Evolutionary conservation across 2,113 vertebrate species (phyloP), one percentile per base, ranked within the genome.

Genomic region (Pan paniscus): DNA sequence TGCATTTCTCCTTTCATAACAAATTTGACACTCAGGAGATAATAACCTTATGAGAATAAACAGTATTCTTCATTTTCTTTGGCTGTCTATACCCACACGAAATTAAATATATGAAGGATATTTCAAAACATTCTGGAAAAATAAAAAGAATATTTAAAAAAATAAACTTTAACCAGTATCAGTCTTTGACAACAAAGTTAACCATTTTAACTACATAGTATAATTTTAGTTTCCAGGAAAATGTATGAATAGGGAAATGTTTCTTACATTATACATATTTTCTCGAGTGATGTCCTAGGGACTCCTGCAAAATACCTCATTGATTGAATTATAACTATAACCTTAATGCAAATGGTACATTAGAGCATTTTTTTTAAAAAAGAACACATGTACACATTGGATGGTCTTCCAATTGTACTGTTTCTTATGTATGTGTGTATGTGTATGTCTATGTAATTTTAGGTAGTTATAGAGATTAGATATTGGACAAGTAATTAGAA

Each of bases 401-500:
- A 97, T 95, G 79, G 61, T 79, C 73, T 98, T 98, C 82, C 89
- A 86, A 96, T 94, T 88, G 61, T 67, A 70, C 40, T 84, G 61
- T 96, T 97, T 50, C 81, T 87, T 89, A 81, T 75, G 84, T 57
- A 30, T 97, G 92, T 97, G 96, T 94, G 96, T 79, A 55, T 82
- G 73, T 95, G 86, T 96, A 61, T 96, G 81, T 97, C 89, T 97
- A 73, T 96, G 84, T 81, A 92, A 97, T 84, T 97, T 80, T 86
- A 88, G 25, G 48, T 40, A 81, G 50, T 64, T 78, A 59, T 7
- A 84, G 27, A 81, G 3, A 43, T 59, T 79, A 95, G 6, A 97
- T 96, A 90, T 96, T 97, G 27, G 50, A 22, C 67, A 97, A 96
- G 61, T 64, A 95, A 97, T 96, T 98, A 98, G 96, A 98, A 95